Evolutionary conservation across 2,113 vertebrate genomes (phyloP), one percentile per base, ranked within the genome.

Genomic region (Myiagra hebetior): DNA sequence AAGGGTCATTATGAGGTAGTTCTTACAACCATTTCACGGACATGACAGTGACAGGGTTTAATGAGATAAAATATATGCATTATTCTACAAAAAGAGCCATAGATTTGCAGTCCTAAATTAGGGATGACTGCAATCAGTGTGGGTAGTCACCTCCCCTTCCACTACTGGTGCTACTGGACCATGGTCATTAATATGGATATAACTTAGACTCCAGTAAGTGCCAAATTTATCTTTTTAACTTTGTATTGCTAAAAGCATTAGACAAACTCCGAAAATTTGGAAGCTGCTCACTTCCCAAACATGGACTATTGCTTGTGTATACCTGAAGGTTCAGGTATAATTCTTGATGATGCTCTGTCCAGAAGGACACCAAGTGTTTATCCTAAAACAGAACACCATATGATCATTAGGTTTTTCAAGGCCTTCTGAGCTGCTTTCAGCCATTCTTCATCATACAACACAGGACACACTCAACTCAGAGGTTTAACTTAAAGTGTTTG

Each of bases 131-230:
- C 31, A 60, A 7, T 26, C 27, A 21, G 23, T 37, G 49, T 20
- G 11, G 22, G 55, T 30, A 67, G 7, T 67, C 2, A 1, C 28
- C 17, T 78, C 47, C 15, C 20, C 28, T 83, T 62, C 72, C 20
- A 9, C 53, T 75, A 55, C 20, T 62, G 60, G 19, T 53, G 22
- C 53, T 84, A 44, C 24, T 30, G 39, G 50, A 65, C 70, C 28
- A 28, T 4, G 7, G 13, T 33, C 0, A 0, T 75, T 75, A 64
- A 64, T 50, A 35, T 8, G 14, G 23, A 33, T 75, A 63, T 68
- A 63, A 69, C 22, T 52, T n/a, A 47, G 26, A 37, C 7, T 56
- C 49, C 27, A 49, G 22, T 49, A 62, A 67, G 24, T 60, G 52
- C 30, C 39, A 74, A 9, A 46, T 57, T 31, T 70, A 17, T 46